Evolutionary conservation across 2,113 vertebrate genomes (phyloP).

Genomic region (Burhinus oedicnemus): DNA sequence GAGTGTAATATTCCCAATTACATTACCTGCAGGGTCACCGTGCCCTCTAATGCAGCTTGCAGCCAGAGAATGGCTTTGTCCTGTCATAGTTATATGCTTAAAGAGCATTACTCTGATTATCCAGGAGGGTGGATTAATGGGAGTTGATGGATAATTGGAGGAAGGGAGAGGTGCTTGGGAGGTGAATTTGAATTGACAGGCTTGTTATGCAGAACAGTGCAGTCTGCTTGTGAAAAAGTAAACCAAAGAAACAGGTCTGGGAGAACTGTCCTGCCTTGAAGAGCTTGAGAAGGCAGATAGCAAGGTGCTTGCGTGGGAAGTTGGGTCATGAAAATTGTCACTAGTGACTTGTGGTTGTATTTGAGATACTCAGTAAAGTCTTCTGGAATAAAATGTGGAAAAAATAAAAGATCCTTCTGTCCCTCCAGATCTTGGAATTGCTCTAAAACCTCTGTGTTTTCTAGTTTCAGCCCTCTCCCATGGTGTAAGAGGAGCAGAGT

Average conservation of each 20-base stretch:
- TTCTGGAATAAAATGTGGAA: neutral
- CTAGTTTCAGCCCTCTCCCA: neutral
- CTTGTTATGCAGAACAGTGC: neutral
- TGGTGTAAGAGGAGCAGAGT: neutral
- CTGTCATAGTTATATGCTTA: neutral
- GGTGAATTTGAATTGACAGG: neutral
- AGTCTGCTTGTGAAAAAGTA: neutral
- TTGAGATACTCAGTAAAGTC: neutral
- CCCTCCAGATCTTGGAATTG: neutral
- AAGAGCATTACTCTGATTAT: slow-evolving; percentile 42
- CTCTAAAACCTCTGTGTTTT: neutral
- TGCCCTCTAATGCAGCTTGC: neutral
- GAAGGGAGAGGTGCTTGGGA: neutral
- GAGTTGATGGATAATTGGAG: neutral
- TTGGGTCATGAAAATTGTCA: neutral
- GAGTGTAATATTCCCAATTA: neutral
- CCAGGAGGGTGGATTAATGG: neutral
- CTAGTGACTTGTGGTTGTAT: neutral
- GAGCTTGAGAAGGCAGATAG: neutral
- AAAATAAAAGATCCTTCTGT: neutral
- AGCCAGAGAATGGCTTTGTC: neutral
- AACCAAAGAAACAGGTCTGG: neutral
- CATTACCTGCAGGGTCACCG: neutral
- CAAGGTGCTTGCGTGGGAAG: neutral
- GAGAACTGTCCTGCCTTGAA: neutral